Conservation (phyloP, 2,797 vertebrate genomes). For the Stomatorhinus walkeri region DNA sequence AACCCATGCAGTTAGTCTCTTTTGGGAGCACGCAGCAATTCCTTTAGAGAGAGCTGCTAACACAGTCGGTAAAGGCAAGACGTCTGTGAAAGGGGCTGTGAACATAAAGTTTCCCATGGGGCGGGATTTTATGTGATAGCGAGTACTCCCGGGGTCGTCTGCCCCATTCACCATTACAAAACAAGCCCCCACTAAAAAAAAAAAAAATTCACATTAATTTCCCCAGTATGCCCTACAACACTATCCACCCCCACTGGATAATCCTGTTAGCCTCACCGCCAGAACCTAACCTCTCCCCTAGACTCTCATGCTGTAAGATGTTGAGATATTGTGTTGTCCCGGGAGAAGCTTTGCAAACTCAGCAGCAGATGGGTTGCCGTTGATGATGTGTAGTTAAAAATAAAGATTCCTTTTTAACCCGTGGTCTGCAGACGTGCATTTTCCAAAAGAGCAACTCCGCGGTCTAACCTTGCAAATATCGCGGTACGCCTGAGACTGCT, state of each 20-base stretch:
- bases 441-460: neutral
- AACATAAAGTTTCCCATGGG: slow-evolving; percentile 26
- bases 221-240: neutral
- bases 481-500: slow-evolving; percentile 20
- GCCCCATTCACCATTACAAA: neutral
- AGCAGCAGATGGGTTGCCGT: slow-evolving; percentile 70
- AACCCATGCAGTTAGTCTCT: neutral
- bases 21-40: slow-evolving; percentile 22
- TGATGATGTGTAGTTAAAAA: slow-evolving; percentile 66
- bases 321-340: slow-evolving; percentile 60
- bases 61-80: neutral
- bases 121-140: neutral
- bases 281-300: slow-evolving; percentile 14
- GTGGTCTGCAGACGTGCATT: slow-evolving; percentile 35
- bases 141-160: neutral
- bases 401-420: slow-evolving; percentile 63
- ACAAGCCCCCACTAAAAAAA: neutral
- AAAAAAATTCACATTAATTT: slow-evolving; percentile 18
- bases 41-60: slow-evolving; percentile 31
- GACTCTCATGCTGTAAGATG: slow-evolving; percentile 47
- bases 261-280: slow-evolving; percentile 5
- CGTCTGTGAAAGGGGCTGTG: slow-evolving; percentile 10
- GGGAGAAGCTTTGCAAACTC: slow-evolving; percentile 49
- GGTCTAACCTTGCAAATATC: neutral
- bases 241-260: neutral